phyloP scores from a whole-genome alignment of 2,888 invertebrate species.

The Drosophila kuntzei region DNA sequence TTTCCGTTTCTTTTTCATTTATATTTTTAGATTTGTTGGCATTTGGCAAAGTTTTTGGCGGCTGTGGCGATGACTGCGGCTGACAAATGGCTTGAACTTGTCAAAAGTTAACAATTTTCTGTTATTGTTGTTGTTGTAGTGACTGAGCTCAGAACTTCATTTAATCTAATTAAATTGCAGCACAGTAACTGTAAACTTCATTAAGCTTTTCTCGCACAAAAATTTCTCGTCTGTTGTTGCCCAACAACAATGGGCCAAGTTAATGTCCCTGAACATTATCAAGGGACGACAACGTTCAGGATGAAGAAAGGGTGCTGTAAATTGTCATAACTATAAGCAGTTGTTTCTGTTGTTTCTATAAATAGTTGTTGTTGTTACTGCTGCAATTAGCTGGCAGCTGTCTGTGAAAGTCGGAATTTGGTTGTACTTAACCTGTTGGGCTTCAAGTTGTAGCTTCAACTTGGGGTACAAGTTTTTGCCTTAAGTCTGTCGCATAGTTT shows the following conservation, averaged over 20 bases:
- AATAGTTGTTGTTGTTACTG: conserved; percentile 25
- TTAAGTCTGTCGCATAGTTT: conserved; percentile 44
- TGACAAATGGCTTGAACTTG: conserved; percentile 66
- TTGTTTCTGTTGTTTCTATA: conserved; percentile 15
- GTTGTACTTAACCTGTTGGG: conserved; percentile 63
- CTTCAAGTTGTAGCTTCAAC: conserved; percentile 30
- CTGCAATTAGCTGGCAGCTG: conserved; percentile 58
- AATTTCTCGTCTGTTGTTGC: conserved; percentile 34
- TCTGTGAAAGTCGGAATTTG: conserved; percentile 36
- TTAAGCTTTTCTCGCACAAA: conserved; percentile 47
- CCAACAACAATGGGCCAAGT: conserved; percentile 53
- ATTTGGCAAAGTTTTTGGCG: conserved; percentile 35
- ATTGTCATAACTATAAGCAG: conserved; percentile 64
- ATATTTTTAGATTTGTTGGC: conserved; percentile 17
- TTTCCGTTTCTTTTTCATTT: conserved; percentile 26
- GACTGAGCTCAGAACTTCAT: conserved; percentile 49
- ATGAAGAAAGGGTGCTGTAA: conserved; percentile 35
- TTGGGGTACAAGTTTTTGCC: conserved; percentile 23
- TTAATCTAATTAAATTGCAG: conserved; percentile 68
- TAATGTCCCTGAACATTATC: conserved; percentile 65
- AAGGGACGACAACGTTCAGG: background rate
- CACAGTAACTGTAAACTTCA: conserved; percentile 60
- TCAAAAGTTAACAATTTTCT: conserved; percentile 29
- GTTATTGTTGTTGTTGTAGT: conserved; percentile 26
- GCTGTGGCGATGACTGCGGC: conserved; percentile 46